A percentile compares a stretch with the other conserved stretches of the same genome.
Evolutionary conservation across 2,113 vertebrate species (phyloP).

Genomic region (Pseudonaja textilis): DNA sequence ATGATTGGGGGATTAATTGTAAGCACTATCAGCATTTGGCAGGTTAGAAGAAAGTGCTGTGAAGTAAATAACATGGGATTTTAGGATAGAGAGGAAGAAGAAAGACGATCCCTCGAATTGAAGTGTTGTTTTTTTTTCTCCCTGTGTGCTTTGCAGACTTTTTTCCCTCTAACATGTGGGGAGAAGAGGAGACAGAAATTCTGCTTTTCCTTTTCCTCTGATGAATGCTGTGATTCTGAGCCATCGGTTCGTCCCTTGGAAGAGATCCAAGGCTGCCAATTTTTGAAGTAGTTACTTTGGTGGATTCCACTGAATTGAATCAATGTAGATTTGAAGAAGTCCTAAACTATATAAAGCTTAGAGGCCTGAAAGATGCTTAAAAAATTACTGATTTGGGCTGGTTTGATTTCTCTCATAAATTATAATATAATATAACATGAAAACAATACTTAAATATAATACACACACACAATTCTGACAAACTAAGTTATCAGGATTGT

Average conservation of each 20-base stretch:
- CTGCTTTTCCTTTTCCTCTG: slow-evolving; percentile 12
- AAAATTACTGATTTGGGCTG: neutral
- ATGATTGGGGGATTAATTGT: slow-evolving; percentile 73
- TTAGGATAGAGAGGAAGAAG: slow-evolving; percentile 63
- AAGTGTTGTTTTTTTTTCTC: slow-evolving; percentile 30
- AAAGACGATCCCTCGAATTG: slow-evolving; percentile 50
- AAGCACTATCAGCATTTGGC: slow-evolving; percentile 71
- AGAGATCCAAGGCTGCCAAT: neutral
- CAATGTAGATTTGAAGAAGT: neutral
- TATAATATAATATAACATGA: neutral
- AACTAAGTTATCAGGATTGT: neutral
- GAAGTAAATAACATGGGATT: slow-evolving; percentile 67
- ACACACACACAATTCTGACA: neutral
- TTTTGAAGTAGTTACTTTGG: neutral
- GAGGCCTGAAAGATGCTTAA: neutral
- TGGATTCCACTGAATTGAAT: neutral
- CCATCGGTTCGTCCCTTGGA: neutral
- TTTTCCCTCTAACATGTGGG: slow-evolving; percentile 37
- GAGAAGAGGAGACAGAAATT: accelerated
- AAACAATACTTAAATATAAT: neutral
- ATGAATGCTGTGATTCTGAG: neutral
- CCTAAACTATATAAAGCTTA: neutral
- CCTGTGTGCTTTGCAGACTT: slow-evolving; percentile 29
- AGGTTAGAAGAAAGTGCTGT: slow-evolving; percentile 67
- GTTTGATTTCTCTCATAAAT: neutral